phyloP scores from a whole-genome alignment of 2,113 vertebrate genomes.

The Ailurus styani region DNA sequence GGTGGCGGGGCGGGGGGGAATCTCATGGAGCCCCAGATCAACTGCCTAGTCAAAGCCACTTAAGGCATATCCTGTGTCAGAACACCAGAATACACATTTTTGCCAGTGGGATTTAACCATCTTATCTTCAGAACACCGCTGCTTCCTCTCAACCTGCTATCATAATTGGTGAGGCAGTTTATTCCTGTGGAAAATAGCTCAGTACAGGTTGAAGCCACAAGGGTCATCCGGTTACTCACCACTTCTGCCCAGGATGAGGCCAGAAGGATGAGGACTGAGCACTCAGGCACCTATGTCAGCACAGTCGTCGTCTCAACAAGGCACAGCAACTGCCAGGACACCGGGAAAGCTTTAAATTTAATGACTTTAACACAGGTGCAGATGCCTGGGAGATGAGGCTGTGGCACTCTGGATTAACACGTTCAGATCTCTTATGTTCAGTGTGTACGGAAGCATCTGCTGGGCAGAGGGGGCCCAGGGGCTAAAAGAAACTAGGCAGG shows the following conservation, averaged over 20 bases:
- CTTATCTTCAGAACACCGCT: background rate
- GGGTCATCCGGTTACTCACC: background rate
- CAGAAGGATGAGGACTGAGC: background rate
- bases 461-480: background rate
- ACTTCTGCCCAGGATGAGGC: background rate
- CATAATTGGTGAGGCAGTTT: background rate
- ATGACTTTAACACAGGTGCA: fast-evolving
- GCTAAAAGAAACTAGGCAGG: background rate
- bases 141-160: constrained; percentile 30
- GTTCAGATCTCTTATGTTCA: background rate
- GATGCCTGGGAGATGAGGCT: fast-evolving
- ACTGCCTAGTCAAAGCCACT: background rate
- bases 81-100: background rate
- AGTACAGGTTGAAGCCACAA: background rate
- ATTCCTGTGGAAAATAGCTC: background rate
- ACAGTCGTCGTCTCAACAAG: background rate
- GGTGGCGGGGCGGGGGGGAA: too few species aligned
- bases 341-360: background rate
- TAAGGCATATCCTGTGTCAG: background rate
- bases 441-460: background rate
- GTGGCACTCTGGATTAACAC: background rate
- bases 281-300: background rate
- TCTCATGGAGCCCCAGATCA: background rate
- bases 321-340: background rate
- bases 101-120: background rate